Evolutionary conservation across 2,113 vertebrate genomes (phyloP), one percentile per base, ranked within the genome.

Genomic region (Heterotis niloticus): DNA sequence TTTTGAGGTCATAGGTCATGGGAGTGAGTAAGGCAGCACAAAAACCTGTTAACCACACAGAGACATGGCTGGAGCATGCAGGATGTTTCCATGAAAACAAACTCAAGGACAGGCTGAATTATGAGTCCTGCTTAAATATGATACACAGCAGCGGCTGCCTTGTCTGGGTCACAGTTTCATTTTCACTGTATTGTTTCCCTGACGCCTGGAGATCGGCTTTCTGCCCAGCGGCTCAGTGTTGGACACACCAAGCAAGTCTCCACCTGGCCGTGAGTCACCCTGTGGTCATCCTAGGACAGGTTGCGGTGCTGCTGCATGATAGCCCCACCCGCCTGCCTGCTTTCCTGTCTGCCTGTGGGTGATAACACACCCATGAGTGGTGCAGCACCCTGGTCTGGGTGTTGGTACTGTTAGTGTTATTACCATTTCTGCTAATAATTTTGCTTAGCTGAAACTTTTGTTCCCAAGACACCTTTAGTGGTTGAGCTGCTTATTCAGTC

Each of bases 181-280:
- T n/a, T 23, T 11, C 7, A 24, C 26, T 5, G 29, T 23, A 69
- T 68, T 57, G 76, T 78, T 67, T 57, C 24, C 9, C 12, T 29
- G 52, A 0, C 59, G 66, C 57, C 18, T 16, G 74, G 54, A 69
- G 54, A 78, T 78, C 59, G 34, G 57, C 65, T 69, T 75, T 64
- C n/a, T 4, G n/a, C 4, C 5, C 17, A 17, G 1, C 20, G 14
- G 20, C 71, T 74, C 14, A 68, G 64, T 68, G 24, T 52, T n/a
- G 24, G 4, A 26, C n/a, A 60, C 10, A 60, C 5, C 17, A 54
- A 18, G 52, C 68, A 52, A 78, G 51, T 68, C 44, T 28, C n/a
- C 11, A 5, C 24, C 10, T 52, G 0, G 4, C 51, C 56, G 54
- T 56, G 64, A 77, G 51, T 57, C 51, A 29, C 65, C 51, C 17